Conservation (phyloP, 2,888 invertebrate species). For the Doris montereyensis region DNA sequence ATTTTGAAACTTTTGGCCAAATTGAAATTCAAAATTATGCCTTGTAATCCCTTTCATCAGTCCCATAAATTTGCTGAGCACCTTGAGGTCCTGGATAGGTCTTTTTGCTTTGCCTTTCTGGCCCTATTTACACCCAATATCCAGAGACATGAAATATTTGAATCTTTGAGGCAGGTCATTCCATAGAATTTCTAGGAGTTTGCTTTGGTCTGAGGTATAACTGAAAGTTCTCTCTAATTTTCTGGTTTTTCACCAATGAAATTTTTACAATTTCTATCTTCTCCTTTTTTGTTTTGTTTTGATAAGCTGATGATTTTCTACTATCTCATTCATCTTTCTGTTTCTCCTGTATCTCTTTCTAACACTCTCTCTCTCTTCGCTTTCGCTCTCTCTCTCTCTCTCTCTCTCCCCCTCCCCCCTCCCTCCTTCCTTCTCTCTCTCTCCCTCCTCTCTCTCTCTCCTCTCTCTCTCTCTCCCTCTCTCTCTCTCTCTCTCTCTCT, state of each 20-base stretch:
- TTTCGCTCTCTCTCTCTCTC: neutral
- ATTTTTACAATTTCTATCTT: too few relatives aligned
- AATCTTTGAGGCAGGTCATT: neutral
- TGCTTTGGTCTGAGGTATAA: neutral
- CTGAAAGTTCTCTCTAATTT: too few relatives aligned
- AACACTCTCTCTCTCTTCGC: neutral
- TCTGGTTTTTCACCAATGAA: too few relatives aligned
- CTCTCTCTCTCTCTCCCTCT: neutral
- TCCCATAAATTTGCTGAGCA: conserved; percentile 32
- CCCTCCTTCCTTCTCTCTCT: neutral
- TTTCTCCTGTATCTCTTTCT: neutral
- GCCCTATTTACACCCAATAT: neutral
- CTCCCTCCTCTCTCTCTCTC: neutral
- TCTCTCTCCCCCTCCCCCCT: neutral
- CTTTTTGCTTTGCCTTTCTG: neutral
- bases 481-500: conserved; percentile 22
- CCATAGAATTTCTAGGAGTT: neutral
- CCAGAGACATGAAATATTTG: neutral
- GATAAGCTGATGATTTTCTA: too few relatives aligned
- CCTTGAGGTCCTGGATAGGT: conserved; percentile 28
- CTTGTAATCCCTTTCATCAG: conserved; percentile 42
- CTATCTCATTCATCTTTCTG: neutral
- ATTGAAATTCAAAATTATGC: neutral
- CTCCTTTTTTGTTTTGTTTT: too few relatives aligned
- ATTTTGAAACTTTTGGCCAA: neutral